A percentile compares a stretch with the other conserved stretches of the same genome.
phyloP scores from a whole-genome alignment of 2,797 vertebrate species.

The Mus minutoides region DNA sequence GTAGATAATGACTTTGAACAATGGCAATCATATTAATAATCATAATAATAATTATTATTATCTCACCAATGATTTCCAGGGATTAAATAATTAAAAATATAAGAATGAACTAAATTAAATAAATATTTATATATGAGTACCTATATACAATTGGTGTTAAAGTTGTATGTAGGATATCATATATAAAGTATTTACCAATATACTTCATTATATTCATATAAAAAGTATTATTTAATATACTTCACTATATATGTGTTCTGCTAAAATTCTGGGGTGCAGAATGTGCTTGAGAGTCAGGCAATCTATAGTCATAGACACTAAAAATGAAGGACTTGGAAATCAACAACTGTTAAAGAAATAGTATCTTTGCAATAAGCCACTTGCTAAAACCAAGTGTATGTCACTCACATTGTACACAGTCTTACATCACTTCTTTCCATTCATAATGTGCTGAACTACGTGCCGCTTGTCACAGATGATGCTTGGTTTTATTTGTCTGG shows the following conservation, averaged over 20 bases:
- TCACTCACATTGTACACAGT: neutral
- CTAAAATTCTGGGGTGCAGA: neutral
- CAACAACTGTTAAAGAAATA: slow-evolving; percentile 25
- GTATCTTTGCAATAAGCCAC: neutral
- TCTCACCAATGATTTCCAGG: neutral
- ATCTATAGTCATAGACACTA: neutral
- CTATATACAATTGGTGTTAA: neutral
- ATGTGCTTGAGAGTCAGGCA: neutral
- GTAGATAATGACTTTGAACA: neutral
- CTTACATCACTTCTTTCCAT: neutral
- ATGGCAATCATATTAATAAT: neutral
- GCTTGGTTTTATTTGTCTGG: neutral
- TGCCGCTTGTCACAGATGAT: neutral
- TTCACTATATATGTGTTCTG: neutral
- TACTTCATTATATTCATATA: neutral
- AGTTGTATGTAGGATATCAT: neutral
- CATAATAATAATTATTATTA: neutral
- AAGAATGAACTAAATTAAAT: neutral
- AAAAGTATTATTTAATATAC: neutral
- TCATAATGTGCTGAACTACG: neutral
- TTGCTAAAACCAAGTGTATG: neutral
- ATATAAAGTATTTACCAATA: neutral
- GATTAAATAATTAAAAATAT: neutral
- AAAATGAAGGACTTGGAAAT: slow-evolving; percentile 44
- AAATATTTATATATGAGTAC: neutral